A percentile compares a stretch with the other conserved stretches of the same genome.
Conservation (phyloP, 2,888 invertebrate species). For the Catocala nupta region DNA sequence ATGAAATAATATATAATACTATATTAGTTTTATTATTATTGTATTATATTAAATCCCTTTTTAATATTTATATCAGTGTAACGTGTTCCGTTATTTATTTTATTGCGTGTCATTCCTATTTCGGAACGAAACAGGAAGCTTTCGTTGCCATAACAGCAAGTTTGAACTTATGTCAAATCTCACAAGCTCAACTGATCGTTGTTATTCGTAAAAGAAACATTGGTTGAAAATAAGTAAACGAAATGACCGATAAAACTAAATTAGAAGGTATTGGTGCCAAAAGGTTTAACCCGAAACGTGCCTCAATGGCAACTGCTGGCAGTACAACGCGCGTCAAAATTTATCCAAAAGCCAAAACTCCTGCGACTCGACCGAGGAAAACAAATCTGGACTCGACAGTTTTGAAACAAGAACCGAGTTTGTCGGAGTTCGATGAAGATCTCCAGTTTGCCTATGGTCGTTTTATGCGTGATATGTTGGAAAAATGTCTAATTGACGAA, state of each 20-base stretch:
- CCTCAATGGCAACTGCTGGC: constrained; percentile 55
- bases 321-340: constrained; percentile 57
- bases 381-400: constrained; percentile 61
- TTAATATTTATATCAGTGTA: constrained; percentile 7
- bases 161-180: constrained; percentile 61
- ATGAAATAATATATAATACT: too few relatives aligned
- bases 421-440: constrained; percentile 68
- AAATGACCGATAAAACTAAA: constrained; percentile 73
- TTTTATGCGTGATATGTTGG: constrained; percentile 71
- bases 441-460: constrained; percentile 74
- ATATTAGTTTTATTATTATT: too few relatives aligned
- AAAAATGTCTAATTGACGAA: constrained; percentile 76
- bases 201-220: constrained; percentile 9
- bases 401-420: constrained; percentile 55
- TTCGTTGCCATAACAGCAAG: constrained; percentile 71
- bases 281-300: constrained; percentile 60
- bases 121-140: constrained; percentile 60
- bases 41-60: too few relatives aligned
- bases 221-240: constrained; percentile 4
- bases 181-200: constrained; percentile 4
- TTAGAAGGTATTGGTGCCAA: constrained; percentile 57
- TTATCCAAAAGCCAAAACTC: constrained; percentile 50
- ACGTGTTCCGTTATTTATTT: not conserved
- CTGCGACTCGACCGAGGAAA: constrained; percentile 54
- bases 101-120: constrained; percentile 29